Evolutionary conservation across 2,797 vertebrate species (phyloP), one percentile per base, ranked within the genome.

Genomic region (Silurus lanzhouensis): DNA sequence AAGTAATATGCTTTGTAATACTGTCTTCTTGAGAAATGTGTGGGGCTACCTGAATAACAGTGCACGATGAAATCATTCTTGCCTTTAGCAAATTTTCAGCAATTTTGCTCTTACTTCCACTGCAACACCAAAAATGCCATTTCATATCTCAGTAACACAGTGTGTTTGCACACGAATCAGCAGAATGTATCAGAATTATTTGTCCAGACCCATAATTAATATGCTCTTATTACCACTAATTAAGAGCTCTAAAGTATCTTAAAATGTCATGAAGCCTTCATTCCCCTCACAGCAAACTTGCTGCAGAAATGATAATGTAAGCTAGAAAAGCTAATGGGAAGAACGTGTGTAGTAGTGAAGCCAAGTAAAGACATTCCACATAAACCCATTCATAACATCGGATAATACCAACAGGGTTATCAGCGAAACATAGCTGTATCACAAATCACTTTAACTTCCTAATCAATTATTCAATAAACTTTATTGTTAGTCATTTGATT

Each of bases 11-110:
- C 57, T 48, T 61, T 58, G 58, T 57, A 80, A 66, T 81, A 55
- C 48, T 67, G 70, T 76, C 31, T 68, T 76, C 75, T 44, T 66
- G 67, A 85, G 63, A 86, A 86, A 86, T 31, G 1, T n/a, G 7
- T 25, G 0, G 20, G 13, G 31, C 5, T 38, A 68, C 46, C 74
- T 10, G 67, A 61, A 71, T 79, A 61, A 74, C 82, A 57, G 67
- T 80, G 58, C 77, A 12, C 1, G 31, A 63, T 64, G 60, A 76
- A 77, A 90, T 88, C 52, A 88, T 90, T 90, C 87, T 85, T 48
- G 85, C 91, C 91, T 87, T 63, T 48, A 91, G 89, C n/a, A 27
- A 87, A 86, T 91, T 92, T 90, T 87, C 74, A 93, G 91, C 83
- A 17, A 90, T 89, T 63, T 27, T 25, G 19, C 52, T 89, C 83